Evolutionary conservation across 1,140 invertebrate species (phyloP).

Genomic region (Atopsyche davidsoni): DNA sequence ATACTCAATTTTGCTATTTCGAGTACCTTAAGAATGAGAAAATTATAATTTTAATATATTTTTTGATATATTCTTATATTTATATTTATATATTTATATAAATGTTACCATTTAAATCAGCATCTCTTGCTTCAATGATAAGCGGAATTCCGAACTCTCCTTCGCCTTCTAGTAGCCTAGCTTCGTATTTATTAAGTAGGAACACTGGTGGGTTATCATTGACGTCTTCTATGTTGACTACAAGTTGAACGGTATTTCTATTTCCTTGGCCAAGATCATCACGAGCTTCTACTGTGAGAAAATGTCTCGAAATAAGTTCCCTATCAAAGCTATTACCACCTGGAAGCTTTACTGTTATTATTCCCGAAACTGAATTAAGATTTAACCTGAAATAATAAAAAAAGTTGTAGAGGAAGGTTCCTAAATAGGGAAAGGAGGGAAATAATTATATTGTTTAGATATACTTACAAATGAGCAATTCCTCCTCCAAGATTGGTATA

Average conservation of each 20-base stretch:
- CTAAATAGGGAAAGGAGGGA: neutral
- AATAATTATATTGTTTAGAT: neutral
- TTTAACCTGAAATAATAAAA: conserved; percentile 57
- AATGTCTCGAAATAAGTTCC: conserved; percentile 79
- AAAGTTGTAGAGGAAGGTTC: too few relatives aligned
- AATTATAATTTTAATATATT: neutral
- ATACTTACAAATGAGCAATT: conserved; percentile 76
- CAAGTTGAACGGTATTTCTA: conserved; percentile 79
- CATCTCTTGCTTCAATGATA: conserved; percentile 73
- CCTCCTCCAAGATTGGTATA: conserved; percentile 73
- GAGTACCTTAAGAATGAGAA: conserved; percentile 55
- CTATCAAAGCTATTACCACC: conserved; percentile 76
- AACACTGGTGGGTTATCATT: conserved; percentile 85
- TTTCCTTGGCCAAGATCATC: conserved; percentile 84
- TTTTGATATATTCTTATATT: neutral
- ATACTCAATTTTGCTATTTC: conserved; percentile 79
- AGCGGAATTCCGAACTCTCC: conserved; percentile 69
- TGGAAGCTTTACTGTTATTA: conserved; percentile 72
- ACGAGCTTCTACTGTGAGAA: conserved; percentile 84
- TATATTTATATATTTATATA: conserved; percentile 12
- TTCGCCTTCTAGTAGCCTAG: conserved; percentile 75
- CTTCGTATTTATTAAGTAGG: conserved; percentile 75
- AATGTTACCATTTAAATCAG: conserved; percentile 72
- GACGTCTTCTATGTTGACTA: conserved; percentile 80
- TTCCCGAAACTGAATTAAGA: conserved; percentile 73